Evolutionary conservation across 2,888 invertebrate species (phyloP), one percentile per base, ranked within the genome.

Genomic region (Scaeva pyrastri): DNA sequence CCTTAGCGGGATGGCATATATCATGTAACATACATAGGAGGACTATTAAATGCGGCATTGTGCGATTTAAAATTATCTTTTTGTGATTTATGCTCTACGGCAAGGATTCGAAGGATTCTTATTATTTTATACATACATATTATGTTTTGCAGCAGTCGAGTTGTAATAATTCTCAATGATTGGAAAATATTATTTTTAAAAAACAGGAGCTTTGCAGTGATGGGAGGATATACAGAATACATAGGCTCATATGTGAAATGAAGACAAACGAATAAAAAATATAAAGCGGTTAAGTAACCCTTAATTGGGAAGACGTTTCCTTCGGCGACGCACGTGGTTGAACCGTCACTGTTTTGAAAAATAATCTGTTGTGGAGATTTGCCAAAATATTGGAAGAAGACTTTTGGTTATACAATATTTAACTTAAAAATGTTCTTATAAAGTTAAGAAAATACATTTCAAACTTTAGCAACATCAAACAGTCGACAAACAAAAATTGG

Each of bases 41-140:
- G 62, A 70, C 56, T 70, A 36, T 41, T 19, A 12, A 48, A 43
- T 56, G 75, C 52, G 68, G 41, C 50, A 55, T 41, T 75, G 76
- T 70, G 76, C 62, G 82, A 86, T 82, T 78, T 82, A 77, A 86
- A 86, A 86, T 86, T 86, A 86, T 86, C 86, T 86, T 86, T 62
- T 21, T 78, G 73, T 86, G 86, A 86, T 86, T 86, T 86, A 82
- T 86, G 82, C 66, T 70, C 70, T 72, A 73, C 74, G 23, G 77
- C 21, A 81, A 70, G 85, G 85, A 81, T 77, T 76, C 72, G 14
- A 8, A 52, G 74, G 52, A 43, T 73, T 73, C 16, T 31, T 1
- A 5, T 31, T 31, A 31, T 31, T 31, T 7, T n/a, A n/a, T 31
- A 8, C 5, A 31, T 60, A 16, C 55, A n/a, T n/a, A n/a, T n/a